Percentiles rank a stretch among this genome's conserved stretches.
phyloP scores from a whole-genome alignment of 2,113 vertebrate genomes.

The Procavia capensis region DNA sequence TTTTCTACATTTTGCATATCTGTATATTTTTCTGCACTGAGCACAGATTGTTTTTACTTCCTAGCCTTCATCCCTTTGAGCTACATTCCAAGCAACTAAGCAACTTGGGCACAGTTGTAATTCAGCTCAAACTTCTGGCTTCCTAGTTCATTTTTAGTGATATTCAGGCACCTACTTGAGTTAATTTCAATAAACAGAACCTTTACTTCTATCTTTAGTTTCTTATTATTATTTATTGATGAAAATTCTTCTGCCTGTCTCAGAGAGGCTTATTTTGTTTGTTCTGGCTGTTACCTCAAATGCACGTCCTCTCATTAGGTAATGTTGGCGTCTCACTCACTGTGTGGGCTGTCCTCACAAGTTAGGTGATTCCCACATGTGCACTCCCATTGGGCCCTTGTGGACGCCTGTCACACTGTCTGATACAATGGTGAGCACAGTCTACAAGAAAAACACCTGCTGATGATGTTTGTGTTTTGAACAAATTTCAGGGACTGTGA shows the following conservation, averaged over 20 bases:
- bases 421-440: background rate
- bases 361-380: background rate
- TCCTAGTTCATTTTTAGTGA: background rate
- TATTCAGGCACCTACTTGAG: background rate
- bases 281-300: background rate
- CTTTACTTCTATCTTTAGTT: background rate
- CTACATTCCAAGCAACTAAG: background rate
- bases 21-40: background rate
- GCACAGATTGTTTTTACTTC: background rate
- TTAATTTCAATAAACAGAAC: slow-evolving; percentile 12
- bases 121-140: background rate
- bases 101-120: no score
- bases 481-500: background rate
- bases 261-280: background rate
- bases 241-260: background rate
- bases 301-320: background rate
- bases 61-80: background rate
- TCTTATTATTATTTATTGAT: background rate
- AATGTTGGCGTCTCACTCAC: background rate
- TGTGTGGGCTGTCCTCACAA: background rate
- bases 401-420: background rate
- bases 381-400: background rate
- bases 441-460: background rate
- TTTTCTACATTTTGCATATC: background rate
- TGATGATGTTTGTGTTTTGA: background rate